A percentile compares a stretch with the other conserved stretches of the same genome.
These are phyloP conservation scores for Epinephelus fuscoguttatus DNA, from an alignment of 2,113 vertebrate species.

Conservation along the genomic window DNA sequence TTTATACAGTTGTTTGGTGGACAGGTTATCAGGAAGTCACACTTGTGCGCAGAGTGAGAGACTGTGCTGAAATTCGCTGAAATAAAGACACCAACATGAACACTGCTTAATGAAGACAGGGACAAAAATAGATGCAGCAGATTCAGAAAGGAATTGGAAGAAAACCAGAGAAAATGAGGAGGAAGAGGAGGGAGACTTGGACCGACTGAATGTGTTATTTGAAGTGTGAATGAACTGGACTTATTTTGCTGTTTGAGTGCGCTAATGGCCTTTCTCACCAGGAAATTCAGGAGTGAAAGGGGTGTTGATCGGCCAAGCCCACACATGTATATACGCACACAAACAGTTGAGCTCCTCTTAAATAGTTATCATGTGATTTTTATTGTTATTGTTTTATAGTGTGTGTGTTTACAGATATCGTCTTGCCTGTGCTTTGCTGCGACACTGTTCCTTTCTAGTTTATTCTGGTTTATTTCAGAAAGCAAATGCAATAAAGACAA, in stretches of 20 bases:
- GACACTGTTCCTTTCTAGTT: background rate
- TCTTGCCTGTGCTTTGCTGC: background rate
- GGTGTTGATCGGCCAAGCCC: background rate
- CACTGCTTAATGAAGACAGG: background rate
- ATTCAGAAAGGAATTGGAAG: background rate
- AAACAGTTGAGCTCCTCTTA: background rate
- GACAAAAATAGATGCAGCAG: background rate
- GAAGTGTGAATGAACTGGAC: conserved; percentile 37
- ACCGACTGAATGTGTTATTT: conserved; percentile 14
- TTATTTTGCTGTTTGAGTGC: background rate
- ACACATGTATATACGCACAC: background rate
- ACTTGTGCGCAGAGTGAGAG: background rate
- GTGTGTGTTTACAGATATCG: background rate
- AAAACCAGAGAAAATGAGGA: background rate
- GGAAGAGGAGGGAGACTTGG: background rate
- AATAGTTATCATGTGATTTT: too few species aligned
- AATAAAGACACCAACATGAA: background rate
- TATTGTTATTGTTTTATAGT: too few species aligned
- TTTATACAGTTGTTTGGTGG: conserved; percentile 3
- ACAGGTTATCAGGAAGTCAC: conserved; percentile 23
- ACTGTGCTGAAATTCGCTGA: background rate
- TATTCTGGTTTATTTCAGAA: background rate
- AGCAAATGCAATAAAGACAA: background rate
- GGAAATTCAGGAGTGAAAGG: conserved; percentile 26
- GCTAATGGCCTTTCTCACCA: background rate